These are phyloP conservation scores for Drosophila neonasuta DNA, from an alignment of 2,888 invertebrate species.

Conservation along the genomic window DNA sequence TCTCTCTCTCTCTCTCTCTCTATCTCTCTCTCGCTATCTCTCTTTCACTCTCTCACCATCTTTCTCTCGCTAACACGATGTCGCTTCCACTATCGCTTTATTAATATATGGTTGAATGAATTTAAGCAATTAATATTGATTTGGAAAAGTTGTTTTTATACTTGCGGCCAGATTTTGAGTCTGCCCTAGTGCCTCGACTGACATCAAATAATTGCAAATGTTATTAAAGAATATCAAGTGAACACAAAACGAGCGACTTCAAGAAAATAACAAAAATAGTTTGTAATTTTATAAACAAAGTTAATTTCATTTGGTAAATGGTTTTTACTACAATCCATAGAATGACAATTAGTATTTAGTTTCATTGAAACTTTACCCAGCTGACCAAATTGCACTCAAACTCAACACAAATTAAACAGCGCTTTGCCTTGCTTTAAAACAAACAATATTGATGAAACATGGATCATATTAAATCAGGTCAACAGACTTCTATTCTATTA, in stretches of 20 bases:
- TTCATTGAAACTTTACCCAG: neutral
- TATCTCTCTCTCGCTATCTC: neutral
- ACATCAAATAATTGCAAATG: constrained; percentile 4
- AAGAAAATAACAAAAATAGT: neutral
- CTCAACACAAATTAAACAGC: no score
- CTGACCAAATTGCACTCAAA: no score
- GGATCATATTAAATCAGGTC: no score
- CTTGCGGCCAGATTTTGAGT: neutral
- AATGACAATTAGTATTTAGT: neutral
- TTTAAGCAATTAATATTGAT: constrained; percentile 55
- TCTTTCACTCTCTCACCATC: neutral
- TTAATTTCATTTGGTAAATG: neutral
- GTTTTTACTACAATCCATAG: neutral
- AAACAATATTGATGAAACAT: neutral
- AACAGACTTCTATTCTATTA: neutral
- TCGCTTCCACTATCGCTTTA: constrained; percentile 17
- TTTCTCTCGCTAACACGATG: neutral
- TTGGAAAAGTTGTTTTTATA: constrained; percentile 30
- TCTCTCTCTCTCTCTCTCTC: neutral
- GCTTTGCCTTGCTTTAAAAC: no score
- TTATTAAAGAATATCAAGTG: neutral
- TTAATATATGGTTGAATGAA: constrained; percentile 35
- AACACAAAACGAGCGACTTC: neutral
- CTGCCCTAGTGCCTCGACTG: neutral
- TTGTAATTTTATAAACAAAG: neutral